Evolutionary conservation across 2,888 invertebrate species (phyloP).

Genomic region (Callinectes sapidus): DNA sequence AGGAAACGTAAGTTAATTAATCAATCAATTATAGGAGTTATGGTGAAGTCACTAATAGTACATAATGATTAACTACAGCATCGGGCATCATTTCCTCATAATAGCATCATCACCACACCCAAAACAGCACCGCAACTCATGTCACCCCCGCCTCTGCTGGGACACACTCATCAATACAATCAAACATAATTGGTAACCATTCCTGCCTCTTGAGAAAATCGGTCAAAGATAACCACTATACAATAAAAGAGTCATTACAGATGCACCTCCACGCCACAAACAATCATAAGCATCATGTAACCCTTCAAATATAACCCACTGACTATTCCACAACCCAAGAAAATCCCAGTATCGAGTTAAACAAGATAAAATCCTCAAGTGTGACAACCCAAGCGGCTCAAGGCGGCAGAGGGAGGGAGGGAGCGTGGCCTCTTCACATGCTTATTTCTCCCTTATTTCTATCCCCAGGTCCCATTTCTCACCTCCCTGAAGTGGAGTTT

Average conservation of each 20-base stretch:
- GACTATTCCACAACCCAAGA: not conserved
- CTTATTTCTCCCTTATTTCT: not conserved
- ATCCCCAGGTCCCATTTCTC: not conserved
- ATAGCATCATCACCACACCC: not conserved
- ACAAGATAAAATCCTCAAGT: not conserved
- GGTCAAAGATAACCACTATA: not conserved
- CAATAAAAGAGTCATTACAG: not conserved
- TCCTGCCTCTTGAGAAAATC: not conserved
- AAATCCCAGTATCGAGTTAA: not conserved
- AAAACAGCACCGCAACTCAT: not conserved
- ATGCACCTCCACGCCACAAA: not conserved
- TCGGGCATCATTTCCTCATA: not conserved
- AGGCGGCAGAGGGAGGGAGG: slow-evolving; percentile 19
- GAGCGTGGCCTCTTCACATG: not conserved
- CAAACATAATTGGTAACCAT: not conserved
- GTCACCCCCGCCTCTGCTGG: not conserved
- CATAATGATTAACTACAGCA: not conserved
- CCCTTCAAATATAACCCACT: not conserved
- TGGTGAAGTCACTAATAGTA: not conserved
- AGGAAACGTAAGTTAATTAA: not conserved
- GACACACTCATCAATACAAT: not conserved
- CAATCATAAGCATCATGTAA: not conserved
- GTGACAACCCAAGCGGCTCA: not conserved
- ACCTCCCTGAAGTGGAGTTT: slow-evolving; percentile 67
- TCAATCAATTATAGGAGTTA: not conserved